These are phyloP conservation scores for Reticulitermes speratus DNA, from an alignment of 1,140 invertebrate genomes.

Conservation along the genomic window DNA sequence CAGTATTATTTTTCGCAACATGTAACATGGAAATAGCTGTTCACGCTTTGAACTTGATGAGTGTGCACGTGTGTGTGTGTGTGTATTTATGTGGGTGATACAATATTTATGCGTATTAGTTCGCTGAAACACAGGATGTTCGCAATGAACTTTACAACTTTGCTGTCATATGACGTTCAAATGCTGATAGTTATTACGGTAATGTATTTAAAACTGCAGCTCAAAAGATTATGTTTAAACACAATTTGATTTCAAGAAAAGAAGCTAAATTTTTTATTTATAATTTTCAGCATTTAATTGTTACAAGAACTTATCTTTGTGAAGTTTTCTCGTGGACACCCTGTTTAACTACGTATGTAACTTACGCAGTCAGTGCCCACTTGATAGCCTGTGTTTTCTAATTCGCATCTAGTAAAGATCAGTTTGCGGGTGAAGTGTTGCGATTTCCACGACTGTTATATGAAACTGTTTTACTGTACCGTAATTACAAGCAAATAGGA, in stretches of 20 bases:
- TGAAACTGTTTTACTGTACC: background rate
- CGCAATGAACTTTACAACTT: no score
- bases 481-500: background rate
- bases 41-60: background rate
- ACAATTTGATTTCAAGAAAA: no score
- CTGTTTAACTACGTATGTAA: background rate
- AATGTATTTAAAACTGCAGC: no score
- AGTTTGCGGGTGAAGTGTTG: background rate
- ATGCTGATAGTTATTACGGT: no score
- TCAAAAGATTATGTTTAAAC: no score
- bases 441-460: background rate
- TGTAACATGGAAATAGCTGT: background rate
- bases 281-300: no score
- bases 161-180: no score
- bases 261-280: no score
- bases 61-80: background rate
- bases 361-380: background rate
- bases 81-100: background rate
- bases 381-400: background rate
- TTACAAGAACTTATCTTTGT: no score
- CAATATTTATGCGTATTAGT: background rate
- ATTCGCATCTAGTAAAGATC: background rate
- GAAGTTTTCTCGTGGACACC: no score
- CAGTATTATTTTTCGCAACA: background rate
- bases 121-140: background rate